Percentiles rank a stretch among this genome's conserved stretches.
phyloP scores from a whole-genome alignment of 2,113 vertebrate species.

The Eulacestoma nigropectus region DNA sequence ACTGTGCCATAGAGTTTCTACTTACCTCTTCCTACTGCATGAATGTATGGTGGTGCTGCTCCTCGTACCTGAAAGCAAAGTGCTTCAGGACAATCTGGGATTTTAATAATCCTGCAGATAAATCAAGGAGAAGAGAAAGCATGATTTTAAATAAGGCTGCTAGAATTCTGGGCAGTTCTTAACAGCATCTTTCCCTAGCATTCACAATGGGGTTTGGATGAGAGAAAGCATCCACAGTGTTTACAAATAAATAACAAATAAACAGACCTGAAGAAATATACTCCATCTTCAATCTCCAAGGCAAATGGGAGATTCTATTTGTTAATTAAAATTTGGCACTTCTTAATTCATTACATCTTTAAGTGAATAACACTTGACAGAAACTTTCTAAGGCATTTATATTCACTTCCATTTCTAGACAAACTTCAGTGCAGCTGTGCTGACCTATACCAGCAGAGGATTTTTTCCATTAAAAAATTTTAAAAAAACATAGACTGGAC shows the following conservation, averaged over 20 bases:
- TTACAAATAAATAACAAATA: neutral
- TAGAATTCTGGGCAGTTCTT: neutral
- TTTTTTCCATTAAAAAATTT: neutral
- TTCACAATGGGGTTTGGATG: neutral
- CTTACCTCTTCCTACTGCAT: slow-evolving; percentile 90
- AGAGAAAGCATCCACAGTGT: neutral
- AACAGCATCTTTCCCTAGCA: neutral
- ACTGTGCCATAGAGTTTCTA: neutral
- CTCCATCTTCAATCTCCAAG: neutral
- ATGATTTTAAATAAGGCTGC: neutral
- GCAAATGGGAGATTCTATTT: neutral
- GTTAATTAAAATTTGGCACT: neutral
- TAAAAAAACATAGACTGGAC: neutral
- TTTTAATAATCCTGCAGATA: slow-evolving; percentile 85
- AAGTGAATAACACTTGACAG: neutral
- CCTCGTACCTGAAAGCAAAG: slow-evolving; percentile 91
- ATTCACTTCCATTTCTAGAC: neutral
- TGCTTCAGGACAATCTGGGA: slow-evolving; percentile 84
- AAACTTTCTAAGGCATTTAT: neutral
- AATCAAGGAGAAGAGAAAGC: neutral
- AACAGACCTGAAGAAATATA: neutral
- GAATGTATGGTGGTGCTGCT: slow-evolving; percentile 82
- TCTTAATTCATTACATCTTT: neutral
- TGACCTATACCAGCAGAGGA: neutral
- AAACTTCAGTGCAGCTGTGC: neutral